Base-by-base conservation (phyloP, 2,888 invertebrate genomes). In the Cephonodes hylas region DNA sequence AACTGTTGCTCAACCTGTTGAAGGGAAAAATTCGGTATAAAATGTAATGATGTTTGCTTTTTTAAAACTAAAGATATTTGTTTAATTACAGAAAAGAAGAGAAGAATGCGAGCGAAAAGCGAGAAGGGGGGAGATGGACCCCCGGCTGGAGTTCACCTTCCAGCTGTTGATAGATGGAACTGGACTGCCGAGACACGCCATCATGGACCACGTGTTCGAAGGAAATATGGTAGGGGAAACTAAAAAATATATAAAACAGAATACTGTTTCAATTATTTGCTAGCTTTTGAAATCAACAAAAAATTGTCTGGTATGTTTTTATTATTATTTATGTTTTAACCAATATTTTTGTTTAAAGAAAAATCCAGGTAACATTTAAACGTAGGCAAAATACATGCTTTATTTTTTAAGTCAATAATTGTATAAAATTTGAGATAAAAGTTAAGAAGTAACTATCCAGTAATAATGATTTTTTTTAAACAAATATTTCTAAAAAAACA, bases 61-160 rank as follows among this genome's bases (percentile, higher is more conserved):
- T n/a, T n/a, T n/a, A n/a, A n/a, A n/a, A n/a, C n/a, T n/a, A n/a
- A n/a, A 23, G 18, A 27, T 18, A 23, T 42, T 10, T 20, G 23
- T 27, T 25, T 60, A 58, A 53, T 61, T 83, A 1, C 74, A 93
- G 93, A 93, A 93, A 92, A 93, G 97, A 65, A 94, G 97, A 65
- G 97, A 97, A 95, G 97, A 97, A 96, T 97, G 97, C 95, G 97
- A 97, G 93, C 94, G 97, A 74, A 97, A 97, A 81, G 97, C 97
- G 13, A 94, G 97, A 62, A 93, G 97, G 63, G 97, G 97, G 91
- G 97, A 97, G 86, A 97, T 97, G 96, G 97, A 97, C 89, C 97
- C 97, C 77, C 94, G 97, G 66, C 88, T 97, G 93, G 97, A 97
- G 91, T 97, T 97, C 89, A 96, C 97, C 64, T 97, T 97, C 89